Conservation (phyloP, 2,797 vertebrate species). For the Borostomias antarcticus region DNA sequence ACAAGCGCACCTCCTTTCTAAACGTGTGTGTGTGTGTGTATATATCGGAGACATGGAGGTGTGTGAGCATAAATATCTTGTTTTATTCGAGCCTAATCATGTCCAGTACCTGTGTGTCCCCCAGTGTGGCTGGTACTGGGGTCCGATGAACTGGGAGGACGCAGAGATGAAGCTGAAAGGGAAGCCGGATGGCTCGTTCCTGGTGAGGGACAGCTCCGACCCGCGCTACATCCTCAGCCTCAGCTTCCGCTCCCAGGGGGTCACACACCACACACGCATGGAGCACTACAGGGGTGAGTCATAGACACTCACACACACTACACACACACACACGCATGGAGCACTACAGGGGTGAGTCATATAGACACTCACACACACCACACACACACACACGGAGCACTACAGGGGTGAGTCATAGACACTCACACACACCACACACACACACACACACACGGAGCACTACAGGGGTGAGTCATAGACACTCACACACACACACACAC, state of each 20-base stretch:
- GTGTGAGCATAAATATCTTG: background rate
- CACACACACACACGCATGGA: slow-evolving; percentile 11
- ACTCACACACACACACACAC: slow-evolving; percentile 14
- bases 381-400: too few relatives aligned
- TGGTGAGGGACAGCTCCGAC: slow-evolving; percentile 95
- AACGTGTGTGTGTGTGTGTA: background rate
- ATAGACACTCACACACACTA: background rate
- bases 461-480: too few relatives aligned
- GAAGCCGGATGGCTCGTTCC: slow-evolving; percentile 92
- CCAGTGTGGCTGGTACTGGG: slow-evolving; percentile 98
- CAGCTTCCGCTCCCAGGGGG: slow-evolving; percentile 94
- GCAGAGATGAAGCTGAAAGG: slow-evolving; percentile 97
- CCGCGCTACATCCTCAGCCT: slow-evolving; percentile 97
- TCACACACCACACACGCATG: slow-evolving; percentile 91
- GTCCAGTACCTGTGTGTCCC: background rate
- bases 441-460: too few relatives aligned
- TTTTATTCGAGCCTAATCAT: background rate
- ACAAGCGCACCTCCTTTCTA: too few relatives aligned
- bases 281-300: slow-evolving; percentile 85
- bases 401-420: too few relatives aligned
- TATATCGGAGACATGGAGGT: background rate
- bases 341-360: too few relatives aligned
- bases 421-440: too few relatives aligned
- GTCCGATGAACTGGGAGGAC: slow-evolving; percentile 98
- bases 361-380: too few relatives aligned